phyloP scores from a whole-genome alignment of 2,113 vertebrate genomes.

The Scalopus aquaticus region DNA sequence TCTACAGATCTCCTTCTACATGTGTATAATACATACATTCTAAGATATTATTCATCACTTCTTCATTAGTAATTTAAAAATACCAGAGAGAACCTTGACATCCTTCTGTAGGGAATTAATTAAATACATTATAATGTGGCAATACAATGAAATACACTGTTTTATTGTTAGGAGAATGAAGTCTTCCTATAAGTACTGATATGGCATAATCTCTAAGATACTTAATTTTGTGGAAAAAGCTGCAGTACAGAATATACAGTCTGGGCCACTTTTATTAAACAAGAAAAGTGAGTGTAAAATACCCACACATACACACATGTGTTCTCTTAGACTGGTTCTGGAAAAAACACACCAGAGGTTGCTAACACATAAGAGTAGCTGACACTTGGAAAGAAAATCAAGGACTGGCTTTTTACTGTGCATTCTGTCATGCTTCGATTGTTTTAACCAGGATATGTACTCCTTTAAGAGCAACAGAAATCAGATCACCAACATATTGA shows the following conservation, averaged over 20 bases:
- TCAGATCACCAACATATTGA: conserved; percentile 20
- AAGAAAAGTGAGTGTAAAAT: background rate
- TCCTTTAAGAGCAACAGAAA: conserved; percentile 45
- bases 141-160: background rate
- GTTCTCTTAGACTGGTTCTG: background rate
- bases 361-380: background rate
- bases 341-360: background rate
- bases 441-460: background rate
- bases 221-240: background rate
- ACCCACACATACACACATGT: background rate
- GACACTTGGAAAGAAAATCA: conserved; percentile 17
- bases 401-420: background rate
- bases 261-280: background rate
- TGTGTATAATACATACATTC: background rate
- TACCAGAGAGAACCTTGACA: background rate
- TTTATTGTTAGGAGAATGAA: background rate
- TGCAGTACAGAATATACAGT: background rate
- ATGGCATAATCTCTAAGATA: conserved; percentile 11
- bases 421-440: conserved; percentile 34
- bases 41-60: background rate
- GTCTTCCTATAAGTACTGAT: background rate
- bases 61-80: conserved; percentile 33
- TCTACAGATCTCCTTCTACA: background rate
- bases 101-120: conserved; percentile 52
- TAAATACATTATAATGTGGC: background rate